Percentiles rank a stretch among this genome's conserved stretches.
Evolutionary conservation across 53 echinoderm and acorn worm genomes (phyloP).

Genomic region (Zoroaster sp.): DNA sequence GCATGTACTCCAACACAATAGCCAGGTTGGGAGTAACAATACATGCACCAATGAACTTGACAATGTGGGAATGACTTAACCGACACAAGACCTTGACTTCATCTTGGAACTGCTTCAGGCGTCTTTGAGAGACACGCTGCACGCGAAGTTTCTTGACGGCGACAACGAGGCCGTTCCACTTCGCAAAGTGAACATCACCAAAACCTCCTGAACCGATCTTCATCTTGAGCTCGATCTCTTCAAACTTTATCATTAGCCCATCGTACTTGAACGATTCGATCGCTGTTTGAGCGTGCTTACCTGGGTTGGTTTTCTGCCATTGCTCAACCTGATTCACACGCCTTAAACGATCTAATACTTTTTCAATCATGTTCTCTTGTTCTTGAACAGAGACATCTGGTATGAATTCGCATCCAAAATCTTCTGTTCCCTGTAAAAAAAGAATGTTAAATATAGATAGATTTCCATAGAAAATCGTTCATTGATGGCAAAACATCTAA

Average conservation of each 20-base stretch:
- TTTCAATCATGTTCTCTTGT: constrained; percentile 7
- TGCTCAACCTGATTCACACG: constrained; percentile 10
- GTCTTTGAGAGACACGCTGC: constrained; percentile 42
- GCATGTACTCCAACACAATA: constrained; percentile 71
- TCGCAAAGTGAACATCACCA: constrained; percentile 57
- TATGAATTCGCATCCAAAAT: not conserved
- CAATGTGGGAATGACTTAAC: constrained; percentile 55
- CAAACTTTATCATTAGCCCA: constrained; percentile 21
- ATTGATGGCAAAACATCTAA: too few species aligned
- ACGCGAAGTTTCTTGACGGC: constrained; percentile 68
- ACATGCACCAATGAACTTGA: constrained; percentile 66
- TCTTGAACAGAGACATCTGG: not conserved
- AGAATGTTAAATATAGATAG: too few species aligned
- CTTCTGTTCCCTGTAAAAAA: not conserved
- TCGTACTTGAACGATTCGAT: constrained; percentile 27
- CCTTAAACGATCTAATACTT: constrained; percentile 14
- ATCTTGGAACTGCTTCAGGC: constrained; percentile 50
- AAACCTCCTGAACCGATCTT: constrained; percentile 69
- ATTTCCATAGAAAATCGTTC: too few species aligned
- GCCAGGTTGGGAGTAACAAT: constrained; percentile 57
- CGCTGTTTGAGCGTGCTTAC: not conserved
- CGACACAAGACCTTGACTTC: constrained; percentile 47
- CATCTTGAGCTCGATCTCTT: constrained; percentile 33
- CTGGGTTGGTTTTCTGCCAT: constrained; percentile 42
- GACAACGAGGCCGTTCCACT: constrained; percentile 40